Evolutionary conservation across 1,140 invertebrate species (phyloP).

Genomic region (Drosophila fuyamai): DNA sequence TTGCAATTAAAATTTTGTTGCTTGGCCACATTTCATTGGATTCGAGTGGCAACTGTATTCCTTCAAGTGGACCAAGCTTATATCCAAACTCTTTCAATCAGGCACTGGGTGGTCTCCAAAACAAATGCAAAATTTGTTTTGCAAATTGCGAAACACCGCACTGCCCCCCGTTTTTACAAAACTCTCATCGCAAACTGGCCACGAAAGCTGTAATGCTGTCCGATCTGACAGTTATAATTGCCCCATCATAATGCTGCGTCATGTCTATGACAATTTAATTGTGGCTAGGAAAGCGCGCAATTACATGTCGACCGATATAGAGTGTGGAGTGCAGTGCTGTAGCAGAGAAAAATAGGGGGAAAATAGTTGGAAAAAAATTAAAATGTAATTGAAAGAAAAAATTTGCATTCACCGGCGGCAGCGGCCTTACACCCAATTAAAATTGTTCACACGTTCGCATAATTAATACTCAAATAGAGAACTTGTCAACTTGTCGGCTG

Average conservation of each 20-base stretch:
- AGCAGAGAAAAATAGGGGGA: slow-evolving; percentile 17
- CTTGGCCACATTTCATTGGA: neutral
- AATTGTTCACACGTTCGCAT: slow-evolving; percentile 83
- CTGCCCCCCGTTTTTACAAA: slow-evolving; percentile 12
- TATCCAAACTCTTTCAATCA: slow-evolving; percentile 7
- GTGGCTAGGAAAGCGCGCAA: slow-evolving; percentile 78
- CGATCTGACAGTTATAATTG: slow-evolving; percentile 78
- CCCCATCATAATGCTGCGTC: slow-evolving; percentile 77
- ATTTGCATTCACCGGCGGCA: slow-evolving; percentile 69
- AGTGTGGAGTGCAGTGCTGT: neutral
- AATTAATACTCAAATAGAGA: slow-evolving; percentile 80
- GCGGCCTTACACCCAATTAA: slow-evolving; percentile 80
- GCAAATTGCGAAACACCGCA: slow-evolving; percentile 17
- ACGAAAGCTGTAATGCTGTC: slow-evolving; percentile 59
- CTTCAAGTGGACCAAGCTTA: slow-evolving; percentile 4
- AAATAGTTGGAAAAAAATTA: slow-evolving; percentile 32
- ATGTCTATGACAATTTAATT: slow-evolving; percentile 83
- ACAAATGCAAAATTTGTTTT: slow-evolving; percentile 30
- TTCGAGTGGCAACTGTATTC: neutral
- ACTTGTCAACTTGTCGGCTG: slow-evolving; percentile 61
- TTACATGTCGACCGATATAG: slow-evolving; percentile 57
- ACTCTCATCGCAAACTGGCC: slow-evolving; percentile 35
- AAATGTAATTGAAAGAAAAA: slow-evolving; percentile 71
- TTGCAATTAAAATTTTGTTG: neutral
- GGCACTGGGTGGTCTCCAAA: slow-evolving; percentile 26